These are phyloP conservation scores for Columba janthina DNA, from an alignment of 2,113 vertebrate species.

Conservation along the genomic window DNA sequence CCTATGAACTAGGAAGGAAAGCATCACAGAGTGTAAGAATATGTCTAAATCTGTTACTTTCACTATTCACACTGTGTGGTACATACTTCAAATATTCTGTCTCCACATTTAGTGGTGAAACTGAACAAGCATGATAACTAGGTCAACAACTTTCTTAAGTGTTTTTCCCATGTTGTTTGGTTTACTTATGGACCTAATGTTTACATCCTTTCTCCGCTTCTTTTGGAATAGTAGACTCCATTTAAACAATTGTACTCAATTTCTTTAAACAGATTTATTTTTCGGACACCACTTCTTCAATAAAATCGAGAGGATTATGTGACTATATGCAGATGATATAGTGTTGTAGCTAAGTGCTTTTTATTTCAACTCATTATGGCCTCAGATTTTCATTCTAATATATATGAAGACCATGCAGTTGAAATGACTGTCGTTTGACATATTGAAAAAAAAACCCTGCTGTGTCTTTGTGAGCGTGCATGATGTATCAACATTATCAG, in stretches of 20 bases:
- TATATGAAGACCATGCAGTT: accelerated
- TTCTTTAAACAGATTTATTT: background rate
- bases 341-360: background rate
- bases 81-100: background rate
- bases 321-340: background rate
- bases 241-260: background rate
- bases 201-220: background rate
- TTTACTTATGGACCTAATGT: background rate
- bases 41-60: background rate
- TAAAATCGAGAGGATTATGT: background rate
- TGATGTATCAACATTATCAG: background rate
- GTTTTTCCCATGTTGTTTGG: background rate
- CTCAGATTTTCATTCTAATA: background rate
- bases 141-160: background rate
- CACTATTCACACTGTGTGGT: background rate
- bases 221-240: background rate
- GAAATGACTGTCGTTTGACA: background rate
- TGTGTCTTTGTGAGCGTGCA: background rate
- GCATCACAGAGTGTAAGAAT: background rate
- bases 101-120: background rate
- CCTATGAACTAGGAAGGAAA: background rate
- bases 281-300: background rate
- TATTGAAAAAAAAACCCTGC: background rate
- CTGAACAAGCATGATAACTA: background rate
- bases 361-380: background rate